These are phyloP conservation scores for Protobothrops mucrosquamatus DNA, from an alignment of 2,113 vertebrate genomes.

Conservation along the genomic window DNA sequence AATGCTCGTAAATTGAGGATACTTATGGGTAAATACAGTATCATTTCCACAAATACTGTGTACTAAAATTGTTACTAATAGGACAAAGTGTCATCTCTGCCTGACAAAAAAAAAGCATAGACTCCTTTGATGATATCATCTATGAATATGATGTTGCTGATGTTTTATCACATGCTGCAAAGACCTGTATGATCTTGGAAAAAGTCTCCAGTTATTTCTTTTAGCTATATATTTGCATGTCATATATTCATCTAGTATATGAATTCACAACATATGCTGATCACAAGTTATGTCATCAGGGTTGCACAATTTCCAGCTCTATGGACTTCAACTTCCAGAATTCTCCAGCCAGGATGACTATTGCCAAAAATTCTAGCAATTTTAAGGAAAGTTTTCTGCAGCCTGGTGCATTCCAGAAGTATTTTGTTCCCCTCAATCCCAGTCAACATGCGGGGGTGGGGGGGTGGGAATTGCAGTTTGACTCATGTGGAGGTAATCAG, in stretches of 20 bases:
- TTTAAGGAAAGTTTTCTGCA: not conserved
- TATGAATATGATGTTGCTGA: not conserved
- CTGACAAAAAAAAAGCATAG: not conserved
- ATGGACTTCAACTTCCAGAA: not conserved
- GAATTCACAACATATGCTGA: not conserved
- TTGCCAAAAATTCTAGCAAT: not conserved
- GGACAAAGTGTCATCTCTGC: not conserved
- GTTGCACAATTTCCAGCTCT: not conserved
- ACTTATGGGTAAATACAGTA: not conserved
- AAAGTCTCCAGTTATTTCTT: not conserved
- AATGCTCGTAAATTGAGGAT: not conserved
- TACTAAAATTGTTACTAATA: not conserved
- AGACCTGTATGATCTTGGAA: not conserved
- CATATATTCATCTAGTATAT: not conserved
- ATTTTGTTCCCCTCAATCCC: not conserved
- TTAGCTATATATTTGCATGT: not conserved
- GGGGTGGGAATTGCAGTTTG: not conserved
- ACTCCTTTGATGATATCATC: not conserved
- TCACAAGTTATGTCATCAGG: not conserved
- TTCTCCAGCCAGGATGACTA: not conserved
- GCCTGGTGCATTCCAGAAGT: not conserved
- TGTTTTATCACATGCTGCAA: not conserved
- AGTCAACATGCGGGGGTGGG: not conserved
- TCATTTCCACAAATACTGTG: not conserved
- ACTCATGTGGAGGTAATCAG: not conserved